Conservation (phyloP, 2,888 invertebrate species). For the Drosophila ezoana region DNA sequence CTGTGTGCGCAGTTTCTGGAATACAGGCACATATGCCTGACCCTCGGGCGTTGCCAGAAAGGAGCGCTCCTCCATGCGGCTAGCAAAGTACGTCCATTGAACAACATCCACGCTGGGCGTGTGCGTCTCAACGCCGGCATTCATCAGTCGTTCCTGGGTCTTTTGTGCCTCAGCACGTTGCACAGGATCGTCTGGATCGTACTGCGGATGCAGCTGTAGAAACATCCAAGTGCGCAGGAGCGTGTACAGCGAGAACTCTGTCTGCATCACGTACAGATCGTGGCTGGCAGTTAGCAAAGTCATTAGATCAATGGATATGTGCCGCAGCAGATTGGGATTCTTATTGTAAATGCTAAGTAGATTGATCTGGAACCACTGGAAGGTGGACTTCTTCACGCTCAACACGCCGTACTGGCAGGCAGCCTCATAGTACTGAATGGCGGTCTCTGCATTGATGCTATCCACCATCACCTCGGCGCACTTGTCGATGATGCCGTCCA, state of each 20-base stretch:
- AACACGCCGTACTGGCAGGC: constrained; percentile 89
- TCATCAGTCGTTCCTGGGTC: constrained; percentile 55
- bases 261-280: constrained; percentile 90
- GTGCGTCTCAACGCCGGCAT: constrained; percentile 65
- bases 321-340: constrained; percentile 86
- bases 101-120: constrained; percentile 67
- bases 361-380: constrained; percentile 90
- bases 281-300: constrained; percentile 87
- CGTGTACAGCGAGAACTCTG: constrained; percentile 91
- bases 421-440: constrained; percentile 89
- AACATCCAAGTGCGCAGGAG: constrained; percentile 90
- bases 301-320: constrained; percentile 89
- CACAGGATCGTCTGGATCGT: constrained; percentile 83
- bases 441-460: constrained; percentile 90
- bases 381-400: constrained; percentile 87
- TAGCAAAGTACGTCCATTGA: constrained; percentile 80
- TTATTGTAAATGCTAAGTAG: constrained; percentile 87
- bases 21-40: constrained; percentile 87
- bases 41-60: constrained; percentile 88
- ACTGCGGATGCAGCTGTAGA: constrained; percentile 85
- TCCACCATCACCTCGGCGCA: constrained; percentile 91
- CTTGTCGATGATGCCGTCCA: constrained; percentile 90
- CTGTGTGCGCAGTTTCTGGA: constrained; percentile 88
- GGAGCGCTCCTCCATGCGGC: constrained; percentile 84
- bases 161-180: constrained; percentile 66